These are phyloP conservation scores for Lagopus muta DNA, from an alignment of 2,113 vertebrate genomes.

Conservation along the genomic window DNA sequence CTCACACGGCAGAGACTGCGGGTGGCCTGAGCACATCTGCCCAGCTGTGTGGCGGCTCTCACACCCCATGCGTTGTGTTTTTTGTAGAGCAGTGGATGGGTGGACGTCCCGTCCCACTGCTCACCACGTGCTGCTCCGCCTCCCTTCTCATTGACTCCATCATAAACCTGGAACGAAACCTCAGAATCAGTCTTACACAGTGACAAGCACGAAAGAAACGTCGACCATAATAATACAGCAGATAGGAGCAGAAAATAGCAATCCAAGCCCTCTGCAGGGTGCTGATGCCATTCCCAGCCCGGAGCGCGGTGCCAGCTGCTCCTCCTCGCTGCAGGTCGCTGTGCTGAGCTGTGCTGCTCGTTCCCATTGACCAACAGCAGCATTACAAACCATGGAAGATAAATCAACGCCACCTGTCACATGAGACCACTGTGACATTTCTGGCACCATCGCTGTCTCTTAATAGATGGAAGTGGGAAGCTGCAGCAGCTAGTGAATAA, in stretches of 20 bases:
- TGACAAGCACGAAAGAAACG: not conserved
- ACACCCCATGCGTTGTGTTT: not conserved
- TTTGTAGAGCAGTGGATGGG: not conserved
- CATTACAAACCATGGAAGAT: not conserved
- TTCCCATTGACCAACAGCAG: not conserved
- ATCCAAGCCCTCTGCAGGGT: not conserved
- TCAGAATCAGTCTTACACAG: not conserved
- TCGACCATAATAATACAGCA: not conserved
- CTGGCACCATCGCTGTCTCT: not conserved
- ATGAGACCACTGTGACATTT: constrained; percentile 25
- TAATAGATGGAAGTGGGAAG: constrained; percentile 38
- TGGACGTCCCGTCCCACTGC: not conserved
- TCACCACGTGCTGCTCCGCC: not conserved
- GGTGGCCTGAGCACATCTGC: not conserved
- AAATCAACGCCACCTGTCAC: constrained; percentile 35
- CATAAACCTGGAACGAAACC: not conserved
- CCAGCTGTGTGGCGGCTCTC: not conserved
- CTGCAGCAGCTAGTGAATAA: constrained; percentile 53
- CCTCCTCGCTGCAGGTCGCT: not conserved
- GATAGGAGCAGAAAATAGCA: not conserved
- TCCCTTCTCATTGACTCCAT: not conserved
- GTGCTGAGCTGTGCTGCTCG: not conserved
- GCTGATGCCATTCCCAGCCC: not conserved
- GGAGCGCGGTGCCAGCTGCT: not conserved
- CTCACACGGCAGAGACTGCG: not conserved